A percentile compares a stretch with the other conserved stretches of the same genome.
phyloP scores from a whole-genome alignment of 2,888 invertebrate species.

The Rhorus exstirpatorius region DNA sequence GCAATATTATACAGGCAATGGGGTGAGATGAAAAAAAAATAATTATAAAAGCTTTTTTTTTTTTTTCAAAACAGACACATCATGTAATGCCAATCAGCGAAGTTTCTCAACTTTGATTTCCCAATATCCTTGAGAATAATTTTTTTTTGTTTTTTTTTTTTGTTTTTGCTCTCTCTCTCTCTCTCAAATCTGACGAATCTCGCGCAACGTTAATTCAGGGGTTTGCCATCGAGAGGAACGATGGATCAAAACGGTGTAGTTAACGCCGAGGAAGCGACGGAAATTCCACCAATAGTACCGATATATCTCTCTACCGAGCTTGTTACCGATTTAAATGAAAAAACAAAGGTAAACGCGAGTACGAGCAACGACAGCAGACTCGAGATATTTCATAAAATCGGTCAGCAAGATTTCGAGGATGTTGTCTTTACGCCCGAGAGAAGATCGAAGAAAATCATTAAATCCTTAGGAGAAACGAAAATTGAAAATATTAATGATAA shows the following conservation, averaged over 20 bases:
- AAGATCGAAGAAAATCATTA: constrained; percentile 77
- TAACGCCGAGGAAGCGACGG: constrained; percentile 92
- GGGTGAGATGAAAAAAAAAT: constrained; percentile 74
- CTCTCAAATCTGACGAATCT: too few species aligned
- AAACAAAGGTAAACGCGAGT: constrained; percentile 72
- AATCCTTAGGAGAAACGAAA: too few species aligned
- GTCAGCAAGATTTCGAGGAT: constrained; percentile 91
- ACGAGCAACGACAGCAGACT: constrained; percentile 87
- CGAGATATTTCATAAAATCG: constrained; percentile 90
- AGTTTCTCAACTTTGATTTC: background rate
- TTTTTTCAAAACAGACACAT: too few species aligned
- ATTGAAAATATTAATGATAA: constrained; percentile 46
- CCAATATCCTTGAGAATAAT: background rate
- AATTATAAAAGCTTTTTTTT: too few species aligned
- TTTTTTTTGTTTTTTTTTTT: constrained; percentile 23
- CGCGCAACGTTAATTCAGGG: constrained; percentile 71
- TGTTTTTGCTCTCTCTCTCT: too few species aligned
- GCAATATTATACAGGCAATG: constrained; percentile 81
- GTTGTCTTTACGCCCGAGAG: constrained; percentile 89
- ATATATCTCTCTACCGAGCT: constrained; percentile 77
- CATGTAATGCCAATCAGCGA: too few species aligned
- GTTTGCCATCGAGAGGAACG: constrained; percentile 80
- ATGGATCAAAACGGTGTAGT: constrained; percentile 86
- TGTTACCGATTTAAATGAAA: constrained; percentile 74
- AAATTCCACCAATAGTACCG: constrained; percentile 88